Base-by-base conservation (phyloP, 2,113 vertebrate species). In the Oophaga pumilio region DNA sequence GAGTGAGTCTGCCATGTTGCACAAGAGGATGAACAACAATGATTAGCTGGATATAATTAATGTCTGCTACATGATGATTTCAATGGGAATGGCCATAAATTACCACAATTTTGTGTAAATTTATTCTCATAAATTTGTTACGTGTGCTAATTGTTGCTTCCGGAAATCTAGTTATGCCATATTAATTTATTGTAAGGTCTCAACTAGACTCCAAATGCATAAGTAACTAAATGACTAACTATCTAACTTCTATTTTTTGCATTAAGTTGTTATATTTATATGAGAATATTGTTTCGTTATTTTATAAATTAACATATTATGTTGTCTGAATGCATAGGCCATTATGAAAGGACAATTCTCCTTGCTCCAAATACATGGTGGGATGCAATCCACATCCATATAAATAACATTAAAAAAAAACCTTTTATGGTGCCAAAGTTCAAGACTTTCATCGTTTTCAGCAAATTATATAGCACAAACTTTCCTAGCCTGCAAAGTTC, bases 91-190 rank as follows among this genome's bases (percentile, higher is more conserved):
- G 81, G 62, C 81, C 81, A 83, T 66, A 69, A 83, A 83, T 83
- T 83, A 64, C 81, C 81, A 83, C 81, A 83, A 83, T 83, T 83
- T 83, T 69, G 81, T 83, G 81, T 83, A 53, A 83, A 83, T 83
- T 83, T 83, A 83, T 83, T 83, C 81, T 68, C 81, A 69, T 83
- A 69, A 62, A 83, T 83, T 83, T 83, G 80, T 82, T 82, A 83
- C n/a, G 60, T 83, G 62, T 69, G 22, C 49, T 83, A 83, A 83
- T 83, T 83, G 64, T 43, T 18, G n/a, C 24, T 33, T 24, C 62
- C 52, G 12, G 17, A 83, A 68, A 18, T 53, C 49, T 26, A 66
- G 12, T 7, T 43, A 68, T 52, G 80, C 49, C 14, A 62, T 33
- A 52, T 50, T 49, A 20, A 43, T 82, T 82, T 66, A 6, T n/a